Evolutionary conservation across 92 coral and sea anemone species (phyloP), one percentile per base, ranked within the genome.

Genomic region (Umimayanthus kanabou): DNA sequence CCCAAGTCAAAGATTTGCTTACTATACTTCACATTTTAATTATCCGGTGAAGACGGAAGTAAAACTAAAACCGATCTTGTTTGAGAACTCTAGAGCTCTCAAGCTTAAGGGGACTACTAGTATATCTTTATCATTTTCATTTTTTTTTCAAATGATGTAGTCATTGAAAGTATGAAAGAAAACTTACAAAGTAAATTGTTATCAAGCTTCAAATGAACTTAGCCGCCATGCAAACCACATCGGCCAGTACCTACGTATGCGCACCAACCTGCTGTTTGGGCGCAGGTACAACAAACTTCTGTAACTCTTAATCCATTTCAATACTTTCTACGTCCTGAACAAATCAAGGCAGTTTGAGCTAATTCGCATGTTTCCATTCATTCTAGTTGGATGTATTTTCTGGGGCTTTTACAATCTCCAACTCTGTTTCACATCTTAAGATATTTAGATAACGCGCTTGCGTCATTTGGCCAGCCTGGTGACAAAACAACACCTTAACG

Each of bases 401-500:
- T 22, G 69, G 69, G 69, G 69, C 22, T 1, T 22, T 20, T 8
- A 23, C 42, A 16, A 16, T 45, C 22, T 74, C 16, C 49, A 74
- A 9, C 79, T 74, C 28, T 74, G 23, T n/a, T 74, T 74, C 9
- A 61, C 69, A 18, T 1, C 9, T 73, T 14, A 15, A 73, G 11
- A 73, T 37, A 4, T 73, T 33, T 7, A 37, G 47, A 73, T 73
- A 37, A 30, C 1, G 43, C 23, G 58, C 43, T 13, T 73, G 47
- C 77, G 77, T 73, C 77, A 73, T 73, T 47, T 16, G 37, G 77
- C 47, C n/a, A 6, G 33, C 37, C 20, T n/a, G 8, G 47, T 30
- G 43, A 37, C 58, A 73, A 73, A 28, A 72, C 76, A 72, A 72
- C 76, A 72, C 30, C 39, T 72, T 57, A 57, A 57, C 69, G 69